Conservation (phyloP, 2,113 vertebrate genomes). For the Pandion haliaetus region DNA sequence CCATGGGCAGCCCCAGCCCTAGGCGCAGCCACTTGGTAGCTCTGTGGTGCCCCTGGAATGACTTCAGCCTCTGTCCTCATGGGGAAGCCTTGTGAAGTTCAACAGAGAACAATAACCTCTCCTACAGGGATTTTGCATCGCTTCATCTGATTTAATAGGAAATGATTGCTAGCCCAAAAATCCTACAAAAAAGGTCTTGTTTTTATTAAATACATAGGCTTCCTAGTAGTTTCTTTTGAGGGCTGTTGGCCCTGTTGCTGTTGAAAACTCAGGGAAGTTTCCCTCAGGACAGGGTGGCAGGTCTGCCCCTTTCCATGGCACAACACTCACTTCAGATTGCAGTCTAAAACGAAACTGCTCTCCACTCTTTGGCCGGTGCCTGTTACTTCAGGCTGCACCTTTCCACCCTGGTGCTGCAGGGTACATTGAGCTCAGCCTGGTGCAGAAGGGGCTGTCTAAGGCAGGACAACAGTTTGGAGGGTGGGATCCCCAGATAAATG, state of each 20-base stretch:
- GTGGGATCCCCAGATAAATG: neutral
- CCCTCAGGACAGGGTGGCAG: neutral
- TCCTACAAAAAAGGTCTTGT: neutral
- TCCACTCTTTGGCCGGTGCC: neutral
- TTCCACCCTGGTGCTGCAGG: neutral
- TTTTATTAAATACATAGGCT: neutral
- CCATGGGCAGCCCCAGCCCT: neutral
- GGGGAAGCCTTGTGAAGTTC: neutral
- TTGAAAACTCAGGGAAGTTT: neutral
- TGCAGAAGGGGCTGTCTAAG: neutral
- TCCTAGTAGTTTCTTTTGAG: neutral
- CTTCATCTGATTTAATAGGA: neutral
- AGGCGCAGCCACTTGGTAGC: rapidly evolving
- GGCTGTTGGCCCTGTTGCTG: neutral
- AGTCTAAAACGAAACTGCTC: neutral
- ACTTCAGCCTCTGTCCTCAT: neutral
- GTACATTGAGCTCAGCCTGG: neutral
- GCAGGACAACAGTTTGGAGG: neutral
- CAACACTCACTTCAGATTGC: neutral
- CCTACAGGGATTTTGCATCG: neutral
- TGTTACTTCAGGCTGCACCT: neutral
- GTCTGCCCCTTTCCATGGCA: neutral
- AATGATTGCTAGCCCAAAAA: neutral
- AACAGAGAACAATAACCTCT: neutral
- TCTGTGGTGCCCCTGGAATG: neutral